phyloP scores from a whole-genome alignment of 2,888 invertebrate species.

The Zhengitettix transpicula region DNA sequence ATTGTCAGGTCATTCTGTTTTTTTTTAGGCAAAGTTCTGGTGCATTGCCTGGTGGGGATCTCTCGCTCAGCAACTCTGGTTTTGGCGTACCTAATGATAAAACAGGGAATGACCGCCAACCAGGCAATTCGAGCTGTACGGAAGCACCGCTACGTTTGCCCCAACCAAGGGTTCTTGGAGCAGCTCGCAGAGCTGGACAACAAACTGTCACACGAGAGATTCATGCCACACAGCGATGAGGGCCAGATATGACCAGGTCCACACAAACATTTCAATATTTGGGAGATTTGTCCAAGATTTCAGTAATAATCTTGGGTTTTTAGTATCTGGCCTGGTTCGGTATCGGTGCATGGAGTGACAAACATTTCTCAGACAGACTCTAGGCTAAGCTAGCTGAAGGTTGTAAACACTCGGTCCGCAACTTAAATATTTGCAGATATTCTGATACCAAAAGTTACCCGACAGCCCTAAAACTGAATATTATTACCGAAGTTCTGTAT shows the following conservation, averaged over 20 bases:
- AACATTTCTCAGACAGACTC: too few relatives aligned
- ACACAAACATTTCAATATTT: too few relatives aligned
- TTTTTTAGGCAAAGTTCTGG: slow-evolving; percentile 51
- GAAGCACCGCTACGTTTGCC: slow-evolving; percentile 51
- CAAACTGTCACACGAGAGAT: slow-evolving; percentile 37
- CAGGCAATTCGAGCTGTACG: slow-evolving; percentile 59
- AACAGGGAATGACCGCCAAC: slow-evolving; percentile 51
- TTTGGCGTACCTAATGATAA: slow-evolving; percentile 66
- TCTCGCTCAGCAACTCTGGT: slow-evolving; percentile 69
- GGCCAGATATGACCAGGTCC: background rate
- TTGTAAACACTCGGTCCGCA: too few relatives aligned
- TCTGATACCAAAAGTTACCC: too few relatives aligned
- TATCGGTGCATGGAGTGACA: too few relatives aligned
- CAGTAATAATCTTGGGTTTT: too few relatives aligned
- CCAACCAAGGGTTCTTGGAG: slow-evolving; percentile 64
- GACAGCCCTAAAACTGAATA: too few relatives aligned
- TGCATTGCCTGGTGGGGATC: slow-evolving; percentile 68
- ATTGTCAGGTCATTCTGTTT: background rate
- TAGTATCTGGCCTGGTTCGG: too few relatives aligned
- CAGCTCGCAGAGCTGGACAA: slow-evolving; percentile 52
- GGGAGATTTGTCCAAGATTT: too few relatives aligned
- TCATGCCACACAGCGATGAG: slow-evolving; percentile 17
- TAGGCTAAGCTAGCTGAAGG: too few relatives aligned
- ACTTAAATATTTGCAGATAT: too few relatives aligned
- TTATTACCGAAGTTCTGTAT: too few relatives aligned